Percentiles rank a stretch among this genome's conserved stretches.
phyloP scores from a whole-genome alignment of 2,797 vertebrate species.

The Falco concolor region DNA sequence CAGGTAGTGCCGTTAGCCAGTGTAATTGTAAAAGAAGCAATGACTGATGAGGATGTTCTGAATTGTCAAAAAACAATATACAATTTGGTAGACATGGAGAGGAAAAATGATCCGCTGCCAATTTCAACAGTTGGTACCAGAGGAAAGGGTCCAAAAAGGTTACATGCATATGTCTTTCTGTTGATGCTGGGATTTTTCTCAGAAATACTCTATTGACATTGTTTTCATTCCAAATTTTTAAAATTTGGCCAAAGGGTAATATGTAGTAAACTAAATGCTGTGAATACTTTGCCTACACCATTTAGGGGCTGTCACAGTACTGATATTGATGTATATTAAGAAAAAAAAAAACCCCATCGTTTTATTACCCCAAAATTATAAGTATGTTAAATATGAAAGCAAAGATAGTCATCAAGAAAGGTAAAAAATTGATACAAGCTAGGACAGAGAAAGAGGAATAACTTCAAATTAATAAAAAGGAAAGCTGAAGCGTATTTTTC shows the following conservation, averaged over 20 bases:
- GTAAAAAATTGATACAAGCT: neutral
- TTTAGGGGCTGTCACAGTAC: neutral
- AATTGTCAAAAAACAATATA: slow-evolving; percentile 98
- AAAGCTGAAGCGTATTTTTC: neutral
- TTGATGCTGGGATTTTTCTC: neutral
- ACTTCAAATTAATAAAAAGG: neutral
- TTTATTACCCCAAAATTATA: neutral
- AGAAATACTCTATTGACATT: neutral
- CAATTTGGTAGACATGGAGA: slow-evolving; percentile 98
- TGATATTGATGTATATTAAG: neutral
- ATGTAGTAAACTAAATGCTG: neutral
- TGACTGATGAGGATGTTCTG: slow-evolving; percentile 94
- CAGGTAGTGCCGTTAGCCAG: slow-evolving; percentile 97
- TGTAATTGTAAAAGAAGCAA: slow-evolving; percentile 92
- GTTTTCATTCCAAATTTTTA: neutral
- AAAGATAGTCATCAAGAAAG: neutral
- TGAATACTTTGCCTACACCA: neutral
- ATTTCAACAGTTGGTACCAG: slow-evolving; percentile 97
- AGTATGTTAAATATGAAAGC: neutral
- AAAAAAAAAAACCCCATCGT: accelerated
- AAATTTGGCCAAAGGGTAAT: neutral
- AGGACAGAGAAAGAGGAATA: neutral
- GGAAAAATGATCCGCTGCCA: slow-evolving; percentile 95
- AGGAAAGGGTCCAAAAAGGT: slow-evolving; percentile 99
- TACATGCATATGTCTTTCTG: neutral